Base-by-base conservation (phyloP, 2,113 vertebrate species). In the Crotalus viridis region DNA sequence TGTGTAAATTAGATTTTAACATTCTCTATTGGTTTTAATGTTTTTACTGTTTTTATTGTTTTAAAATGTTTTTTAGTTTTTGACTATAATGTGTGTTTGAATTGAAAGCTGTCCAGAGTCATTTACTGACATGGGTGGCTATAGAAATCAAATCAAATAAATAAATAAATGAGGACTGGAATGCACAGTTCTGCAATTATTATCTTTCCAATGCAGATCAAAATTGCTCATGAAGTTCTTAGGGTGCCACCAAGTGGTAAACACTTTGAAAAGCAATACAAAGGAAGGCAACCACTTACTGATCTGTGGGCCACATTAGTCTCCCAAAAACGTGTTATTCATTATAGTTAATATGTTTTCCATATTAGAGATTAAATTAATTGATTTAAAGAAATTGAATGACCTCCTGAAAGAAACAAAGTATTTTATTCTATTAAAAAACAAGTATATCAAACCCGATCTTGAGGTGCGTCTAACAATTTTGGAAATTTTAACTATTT, bases 171-270 rank as follows among this genome's bases (percentile, higher is more conserved):
- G 28, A 92, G n/a, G 56, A 26, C 22, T 43, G 33, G 33, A 39
- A 87, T 0, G 21, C 3, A 39, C 4, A 46, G 3, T 28, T 57
- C 26, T 0, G 7, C 3, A 64, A n/a, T 5, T 39, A 19, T 2
- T 13, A 39, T 48, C 9, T 48, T 92, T 92, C n/a, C 93, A 64
- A 94, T 5, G 28, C 17, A 57, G 28, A 39, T 0, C 0, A 5
- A 28, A 56, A 21, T 17, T 33, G 57, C 13, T n/a, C 17, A 69
- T 69, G 64, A 69, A 69, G 28, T 69, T 69, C 28, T n/a, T n/a
- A 69, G 90, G 4, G 26, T 1, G 26, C 95, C 96, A 95, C 94
- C 96, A 1, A 17, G 95, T 96, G 95, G 95, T 2, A 59, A 43
- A 33, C 43, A 89, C 51, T 52, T 15, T 24, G 33, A 74, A 89